Percentiles rank a stretch among this genome's conserved stretches.
phyloP scores from a whole-genome alignment of 2,113 vertebrate genomes.

The Hemibagrus wyckioides region DNA sequence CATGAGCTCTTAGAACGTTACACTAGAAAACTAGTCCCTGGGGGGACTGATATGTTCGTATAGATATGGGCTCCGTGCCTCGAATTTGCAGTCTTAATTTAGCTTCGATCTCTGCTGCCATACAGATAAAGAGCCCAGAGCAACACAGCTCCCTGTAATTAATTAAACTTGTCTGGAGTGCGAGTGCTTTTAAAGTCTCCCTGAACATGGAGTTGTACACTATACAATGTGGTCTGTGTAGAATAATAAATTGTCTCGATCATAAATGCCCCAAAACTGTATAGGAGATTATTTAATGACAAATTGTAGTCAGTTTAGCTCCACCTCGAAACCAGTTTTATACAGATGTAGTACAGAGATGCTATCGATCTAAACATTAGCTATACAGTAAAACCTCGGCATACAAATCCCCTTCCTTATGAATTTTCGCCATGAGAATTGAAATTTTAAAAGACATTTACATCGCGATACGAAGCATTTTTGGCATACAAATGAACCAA shows the following conservation, averaged over 20 bases:
- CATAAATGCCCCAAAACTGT: not conserved
- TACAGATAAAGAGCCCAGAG: slow-evolving; percentile 58
- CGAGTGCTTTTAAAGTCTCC: slow-evolving; percentile 6
- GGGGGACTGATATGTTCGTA: slow-evolving; percentile 6
- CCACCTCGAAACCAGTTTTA: not conserved
- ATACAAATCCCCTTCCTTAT: too few relatives aligned
- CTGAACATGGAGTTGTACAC: not conserved
- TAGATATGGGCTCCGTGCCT: slow-evolving; percentile 33
- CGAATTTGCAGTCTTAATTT: slow-evolving; percentile 60
- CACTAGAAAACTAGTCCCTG: slow-evolving; percentile 27
- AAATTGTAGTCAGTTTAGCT: not conserved
- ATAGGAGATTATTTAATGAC: not conserved
- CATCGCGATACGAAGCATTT: too few relatives aligned
- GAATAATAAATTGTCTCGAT: not conserved
- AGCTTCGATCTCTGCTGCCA: slow-evolving; percentile 62
- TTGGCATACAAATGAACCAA: too few relatives aligned
- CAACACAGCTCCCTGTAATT: slow-evolving; percentile 50
- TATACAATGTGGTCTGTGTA: too few relatives aligned
- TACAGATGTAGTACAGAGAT: not conserved
- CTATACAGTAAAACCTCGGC: too few relatives aligned
- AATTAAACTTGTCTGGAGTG: slow-evolving; percentile 49
- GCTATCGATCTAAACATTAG: not conserved
- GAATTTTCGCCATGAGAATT: too few relatives aligned
- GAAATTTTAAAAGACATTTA: too few relatives aligned
- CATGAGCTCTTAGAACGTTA: slow-evolving; percentile 22